Conservation (phyloP, 2,113 vertebrate species). For the Sinocyclocheilus anshuiensis region DNA sequence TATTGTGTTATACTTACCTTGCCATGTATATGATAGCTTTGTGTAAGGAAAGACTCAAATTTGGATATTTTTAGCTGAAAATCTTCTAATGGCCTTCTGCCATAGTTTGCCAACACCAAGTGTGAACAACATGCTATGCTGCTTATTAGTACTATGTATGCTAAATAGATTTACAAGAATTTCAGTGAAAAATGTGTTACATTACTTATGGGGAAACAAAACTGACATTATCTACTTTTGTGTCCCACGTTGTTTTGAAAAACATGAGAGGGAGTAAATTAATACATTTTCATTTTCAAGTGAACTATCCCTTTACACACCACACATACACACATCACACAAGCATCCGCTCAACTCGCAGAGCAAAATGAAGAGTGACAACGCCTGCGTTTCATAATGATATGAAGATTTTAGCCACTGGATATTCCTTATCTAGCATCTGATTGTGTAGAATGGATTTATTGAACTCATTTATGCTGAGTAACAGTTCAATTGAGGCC, state of each 20-base stretch:
- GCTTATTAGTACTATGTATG: not conserved
- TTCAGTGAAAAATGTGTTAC: not conserved
- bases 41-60: not conserved
- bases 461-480: constrained; percentile 38
- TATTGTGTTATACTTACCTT: not conserved
- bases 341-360: not conserved
- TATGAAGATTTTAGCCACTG: not conserved
- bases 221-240: not conserved
- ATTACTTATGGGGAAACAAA: not conserved
- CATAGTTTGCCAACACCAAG: not conserved
- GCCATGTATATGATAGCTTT: not conserved
- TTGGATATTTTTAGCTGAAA: not conserved
- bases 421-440: constrained; percentile 19
- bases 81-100: not conserved
- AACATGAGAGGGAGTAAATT: not conserved
- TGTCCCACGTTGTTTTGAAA: not conserved
- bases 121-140: not conserved
- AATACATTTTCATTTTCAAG: not conserved
- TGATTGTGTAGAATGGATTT: constrained; percentile 40
- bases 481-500: constrained; percentile 50
- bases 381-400: not conserved
- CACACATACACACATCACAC: not conserved
- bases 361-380: constrained; percentile 28
- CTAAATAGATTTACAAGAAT: not conserved
- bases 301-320: not conserved